Conservation (phyloP, 2,888 invertebrate genomes). For the Bugulina stolonifera region DNA sequence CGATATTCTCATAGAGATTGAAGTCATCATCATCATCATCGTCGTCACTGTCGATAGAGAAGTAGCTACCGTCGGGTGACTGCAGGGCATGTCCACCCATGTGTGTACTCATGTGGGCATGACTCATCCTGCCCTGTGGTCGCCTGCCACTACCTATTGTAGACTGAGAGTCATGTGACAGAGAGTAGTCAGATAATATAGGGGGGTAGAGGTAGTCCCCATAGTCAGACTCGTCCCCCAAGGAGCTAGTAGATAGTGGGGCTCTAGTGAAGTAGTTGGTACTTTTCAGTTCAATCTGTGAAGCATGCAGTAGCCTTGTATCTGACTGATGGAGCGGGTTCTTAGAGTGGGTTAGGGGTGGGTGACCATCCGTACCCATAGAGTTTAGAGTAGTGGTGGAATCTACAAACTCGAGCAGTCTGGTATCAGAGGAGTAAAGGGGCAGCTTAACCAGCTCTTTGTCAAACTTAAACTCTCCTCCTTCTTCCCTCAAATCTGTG, state of each 20-base stretch:
- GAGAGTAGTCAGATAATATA: background rate
- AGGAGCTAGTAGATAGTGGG: conserved; percentile 17
- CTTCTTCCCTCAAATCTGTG: background rate
- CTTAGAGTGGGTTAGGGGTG: background rate
- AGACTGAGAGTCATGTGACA: background rate
- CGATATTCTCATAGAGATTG: conserved; percentile 20
- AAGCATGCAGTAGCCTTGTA: conserved; percentile 23
- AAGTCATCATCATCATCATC: conserved; percentile 7
- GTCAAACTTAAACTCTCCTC: background rate
- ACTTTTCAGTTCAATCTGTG: conserved; percentile 23
- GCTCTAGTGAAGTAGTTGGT: conserved; percentile 26
- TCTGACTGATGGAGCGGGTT: conserved; percentile 19
- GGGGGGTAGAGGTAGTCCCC: conserved; percentile 9
- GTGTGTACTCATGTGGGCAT: background rate
- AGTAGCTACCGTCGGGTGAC: conserved; percentile 22
- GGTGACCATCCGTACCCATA: background rate
- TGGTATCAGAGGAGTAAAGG: conserved; percentile 9
- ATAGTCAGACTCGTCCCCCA: conserved; percentile 14
- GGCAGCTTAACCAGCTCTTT: background rate
- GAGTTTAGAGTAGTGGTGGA: conserved; percentile 9
- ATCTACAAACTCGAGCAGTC: conserved; percentile 16
- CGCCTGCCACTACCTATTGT: conserved; percentile 6
- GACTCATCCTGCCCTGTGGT: background rate
- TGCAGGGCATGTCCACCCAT: background rate
- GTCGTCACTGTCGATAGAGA: conserved; percentile 19